Evolutionary conservation across 1,140 invertebrate species (phyloP), one percentile per base, ranked within the genome.

Genomic region (Armadillidium nasatum): DNA sequence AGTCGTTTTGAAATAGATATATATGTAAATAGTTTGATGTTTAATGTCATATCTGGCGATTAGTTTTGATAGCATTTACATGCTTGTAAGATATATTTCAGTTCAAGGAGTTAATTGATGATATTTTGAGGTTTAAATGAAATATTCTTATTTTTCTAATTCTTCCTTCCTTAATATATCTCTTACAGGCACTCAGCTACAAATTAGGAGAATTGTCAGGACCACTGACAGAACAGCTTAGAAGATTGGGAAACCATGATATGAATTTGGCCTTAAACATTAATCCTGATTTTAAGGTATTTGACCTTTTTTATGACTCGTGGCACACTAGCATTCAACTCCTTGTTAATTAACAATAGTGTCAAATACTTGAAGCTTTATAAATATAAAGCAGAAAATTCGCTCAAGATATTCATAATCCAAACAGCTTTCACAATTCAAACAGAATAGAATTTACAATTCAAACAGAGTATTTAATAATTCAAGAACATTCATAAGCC

Each of bases 211-310:
- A 91, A 23, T 85, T 94, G 10, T 90, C 91, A 0, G 92, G 92
- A 50, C 92, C 92, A 9, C 85, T 94, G 79, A 91, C 92, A 3
- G 92, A 94, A 81, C 89, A 91, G 68, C 85, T 94, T 45, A 85
- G 89, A 46, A 89, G 89, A 83, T 85, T 93, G 10, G 91, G 91
- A 21, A 91, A 93, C 84, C 89, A 90, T 83, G 77, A 84, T 83
- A 72, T 85, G 84, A 80, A 77, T 79, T 86, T 82, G 83, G 87
- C 80, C 85, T 87, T 79, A 88, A 89, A 82, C 87, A 88, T 75
- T 86, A 88, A 45, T 11, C 77, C 82, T 45, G 83, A 83, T 68
- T 74, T 83, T n/a, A 82, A 78, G 67, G 83, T 80, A 54, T 6
- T n/a, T n/a, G n/a, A n/a, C n/a, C n/a, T n/a, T n/a, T n/a, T n/a